Conservation (phyloP, 2,888 invertebrate species). For the Mesodorylaimus sp. region DNA sequence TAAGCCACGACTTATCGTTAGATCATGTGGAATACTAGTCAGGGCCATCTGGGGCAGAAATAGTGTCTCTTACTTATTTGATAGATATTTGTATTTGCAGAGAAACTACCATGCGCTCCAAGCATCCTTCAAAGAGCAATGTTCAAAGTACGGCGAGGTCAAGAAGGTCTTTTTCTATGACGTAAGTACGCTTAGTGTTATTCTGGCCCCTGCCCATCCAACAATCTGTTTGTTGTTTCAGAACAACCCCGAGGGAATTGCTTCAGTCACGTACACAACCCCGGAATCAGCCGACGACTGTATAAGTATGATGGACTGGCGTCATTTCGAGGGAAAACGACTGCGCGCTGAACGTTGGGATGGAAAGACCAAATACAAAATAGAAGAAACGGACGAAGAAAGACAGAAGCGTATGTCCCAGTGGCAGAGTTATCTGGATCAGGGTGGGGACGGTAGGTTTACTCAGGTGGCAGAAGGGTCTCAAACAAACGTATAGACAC, state of each 20-base stretch:
- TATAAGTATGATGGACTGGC: constrained; percentile 61
- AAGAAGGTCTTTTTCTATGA: constrained; percentile 77
- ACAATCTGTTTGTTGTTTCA: constrained; percentile 16
- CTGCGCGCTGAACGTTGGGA: constrained; percentile 79
- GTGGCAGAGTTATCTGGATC: constrained; percentile 47
- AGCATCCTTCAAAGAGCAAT: constrained; percentile 70
- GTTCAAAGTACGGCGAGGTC: constrained; percentile 71
- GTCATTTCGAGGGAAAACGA: constrained; percentile 70
- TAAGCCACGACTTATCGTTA: too few species aligned
- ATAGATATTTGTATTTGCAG: too few species aligned
- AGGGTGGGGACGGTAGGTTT: constrained; percentile 9
- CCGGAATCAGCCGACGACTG: constrained; percentile 80
- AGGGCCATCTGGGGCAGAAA: too few species aligned
- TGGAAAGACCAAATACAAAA: constrained; percentile 74
- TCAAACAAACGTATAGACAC: too few species aligned
- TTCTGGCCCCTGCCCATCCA: not conserved
- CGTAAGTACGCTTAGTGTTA: constrained; percentile 39
- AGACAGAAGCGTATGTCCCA: constrained; percentile 56
- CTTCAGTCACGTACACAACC: constrained; percentile 68
- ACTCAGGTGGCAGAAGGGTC: too few species aligned
- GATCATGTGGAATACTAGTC: too few species aligned
- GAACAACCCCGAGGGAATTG: constrained; percentile 78
- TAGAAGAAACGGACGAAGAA: constrained; percentile 74
- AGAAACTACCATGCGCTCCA: too few species aligned
- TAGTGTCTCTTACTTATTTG: constrained; percentile 64